Percentiles rank a stretch among this genome's conserved stretches.
Evolutionary conservation across 2,113 vertebrate genomes (phyloP).

Genomic region (Ptilorrhoa leucosticta): DNA sequence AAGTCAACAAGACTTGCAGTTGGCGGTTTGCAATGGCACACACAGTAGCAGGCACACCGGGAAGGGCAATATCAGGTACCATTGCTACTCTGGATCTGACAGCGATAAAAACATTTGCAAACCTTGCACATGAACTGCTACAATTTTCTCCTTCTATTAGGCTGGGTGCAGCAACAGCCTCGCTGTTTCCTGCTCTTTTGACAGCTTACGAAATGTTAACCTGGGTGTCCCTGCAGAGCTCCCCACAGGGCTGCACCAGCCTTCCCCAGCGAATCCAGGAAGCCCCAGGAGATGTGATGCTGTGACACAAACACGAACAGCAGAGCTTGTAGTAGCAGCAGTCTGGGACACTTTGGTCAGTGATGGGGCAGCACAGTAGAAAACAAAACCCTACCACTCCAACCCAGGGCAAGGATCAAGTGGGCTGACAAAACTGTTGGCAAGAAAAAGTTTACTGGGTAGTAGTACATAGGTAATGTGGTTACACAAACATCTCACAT

Average conservation of each 20-base stretch:
- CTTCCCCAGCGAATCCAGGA: neutral
- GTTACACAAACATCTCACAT: neutral
- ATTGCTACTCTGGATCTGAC: neutral
- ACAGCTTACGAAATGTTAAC: rapidly evolving
- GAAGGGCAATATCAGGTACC: neutral
- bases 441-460: neutral
- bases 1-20: neutral
- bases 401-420: neutral
- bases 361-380: neutral
- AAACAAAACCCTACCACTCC: neutral
- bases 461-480: rapidly evolving
- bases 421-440: neutral
- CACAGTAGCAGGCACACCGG: rapidly evolving
- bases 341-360: neutral
- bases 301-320: neutral
- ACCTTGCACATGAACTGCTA: neutral
- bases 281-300: neutral
- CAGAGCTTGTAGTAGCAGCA: neutral
- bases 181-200: rapidly evolving
- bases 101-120: neutral
- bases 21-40: neutral
- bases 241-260: rapidly evolving
- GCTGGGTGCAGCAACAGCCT: neutral
- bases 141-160: neutral
- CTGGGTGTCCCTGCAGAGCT: neutral